Evolutionary conservation across 2,888 invertebrate genomes (phyloP).

Genomic region (Galerucella nymphaeae): DNA sequence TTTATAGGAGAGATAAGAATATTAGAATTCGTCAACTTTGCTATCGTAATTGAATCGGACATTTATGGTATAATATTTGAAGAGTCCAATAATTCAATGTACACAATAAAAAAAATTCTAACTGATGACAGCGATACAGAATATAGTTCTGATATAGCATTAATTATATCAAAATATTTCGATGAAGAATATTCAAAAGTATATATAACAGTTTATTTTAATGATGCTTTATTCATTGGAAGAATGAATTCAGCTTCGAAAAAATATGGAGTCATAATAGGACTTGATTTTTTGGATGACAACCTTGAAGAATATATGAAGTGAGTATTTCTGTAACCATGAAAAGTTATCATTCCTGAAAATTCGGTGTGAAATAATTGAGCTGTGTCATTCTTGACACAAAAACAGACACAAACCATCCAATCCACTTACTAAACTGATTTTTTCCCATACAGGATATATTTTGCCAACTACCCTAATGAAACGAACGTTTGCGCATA

Average conservation of each 20-base stretch:
- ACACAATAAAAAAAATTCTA: slow-evolving; percentile 28
- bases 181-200: slow-evolving; percentile 30
- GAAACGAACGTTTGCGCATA: slow-evolving; percentile 33
- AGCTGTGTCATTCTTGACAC: not conserved
- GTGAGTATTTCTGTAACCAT: slow-evolving; percentile 13
- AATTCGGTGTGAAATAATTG: too few relatives aligned
- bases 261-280: slow-evolving; percentile 66
- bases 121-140: not conserved
- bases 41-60: slow-evolving; percentile 66
- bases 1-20: not conserved
- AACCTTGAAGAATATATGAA: slow-evolving; percentile 63
- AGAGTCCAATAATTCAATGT: slow-evolving; percentile 57
- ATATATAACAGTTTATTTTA: slow-evolving; percentile 45
- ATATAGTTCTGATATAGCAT: slow-evolving; percentile 35
- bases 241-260: slow-evolving; percentile 19
- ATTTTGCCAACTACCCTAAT: slow-evolving; percentile 20
- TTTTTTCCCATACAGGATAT: slow-evolving; percentile 19
- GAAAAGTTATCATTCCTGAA: too few relatives aligned
- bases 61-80: slow-evolving; percentile 65
- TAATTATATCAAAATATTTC: slow-evolving; percentile 35
- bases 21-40: slow-evolving; percentile 57
- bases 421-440: too few relatives aligned
- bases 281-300: slow-evolving; percentile 66
- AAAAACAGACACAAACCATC: too few relatives aligned
- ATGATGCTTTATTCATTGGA: slow-evolving; percentile 49